These are phyloP conservation scores for Cydia amplana DNA, from an alignment of 1,140 invertebrate species.

Conservation along the genomic window DNA sequence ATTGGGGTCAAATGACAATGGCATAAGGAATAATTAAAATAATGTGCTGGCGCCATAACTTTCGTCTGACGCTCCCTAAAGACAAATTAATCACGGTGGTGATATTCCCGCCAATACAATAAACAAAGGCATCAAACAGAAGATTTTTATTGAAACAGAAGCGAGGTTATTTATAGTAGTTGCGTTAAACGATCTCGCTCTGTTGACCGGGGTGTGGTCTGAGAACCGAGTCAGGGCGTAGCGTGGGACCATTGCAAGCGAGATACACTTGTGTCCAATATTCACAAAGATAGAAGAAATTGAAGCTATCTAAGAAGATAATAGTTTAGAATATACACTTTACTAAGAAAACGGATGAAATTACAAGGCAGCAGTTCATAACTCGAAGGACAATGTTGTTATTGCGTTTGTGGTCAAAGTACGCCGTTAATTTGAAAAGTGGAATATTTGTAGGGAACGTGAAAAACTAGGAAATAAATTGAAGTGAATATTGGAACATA, in stretches of 20 bases:
- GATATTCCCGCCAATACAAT: constrained; percentile 58
- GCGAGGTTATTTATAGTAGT: constrained; percentile 58
- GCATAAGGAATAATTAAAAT: neutral
- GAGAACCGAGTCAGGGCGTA: constrained; percentile 76
- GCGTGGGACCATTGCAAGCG: constrained; percentile 65
- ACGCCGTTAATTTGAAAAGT: neutral
- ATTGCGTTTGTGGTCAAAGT: neutral
- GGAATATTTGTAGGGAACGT: neutral
- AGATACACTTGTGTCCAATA: constrained; percentile 56
- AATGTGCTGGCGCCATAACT: constrained; percentile 20
- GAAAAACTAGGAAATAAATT: neutral
- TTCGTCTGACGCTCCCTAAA: constrained; percentile 8
- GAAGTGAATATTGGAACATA: constrained; percentile 32
- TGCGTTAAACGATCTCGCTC: constrained; percentile 62
- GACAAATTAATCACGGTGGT: constrained; percentile 51
- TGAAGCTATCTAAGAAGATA: neutral
- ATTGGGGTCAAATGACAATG: neutral
- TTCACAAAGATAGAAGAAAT: constrained; percentile 47
- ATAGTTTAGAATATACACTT: neutral
- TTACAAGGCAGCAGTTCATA: neutral
- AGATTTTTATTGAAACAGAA: constrained; percentile 61
- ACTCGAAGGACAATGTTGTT: neutral
- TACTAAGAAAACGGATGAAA: neutral
- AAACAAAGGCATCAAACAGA: constrained; percentile 70
- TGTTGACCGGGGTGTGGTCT: constrained; percentile 75